phyloP scores from a whole-genome alignment of 1,140 invertebrate species.

The Platyscapa corneri region DNA sequence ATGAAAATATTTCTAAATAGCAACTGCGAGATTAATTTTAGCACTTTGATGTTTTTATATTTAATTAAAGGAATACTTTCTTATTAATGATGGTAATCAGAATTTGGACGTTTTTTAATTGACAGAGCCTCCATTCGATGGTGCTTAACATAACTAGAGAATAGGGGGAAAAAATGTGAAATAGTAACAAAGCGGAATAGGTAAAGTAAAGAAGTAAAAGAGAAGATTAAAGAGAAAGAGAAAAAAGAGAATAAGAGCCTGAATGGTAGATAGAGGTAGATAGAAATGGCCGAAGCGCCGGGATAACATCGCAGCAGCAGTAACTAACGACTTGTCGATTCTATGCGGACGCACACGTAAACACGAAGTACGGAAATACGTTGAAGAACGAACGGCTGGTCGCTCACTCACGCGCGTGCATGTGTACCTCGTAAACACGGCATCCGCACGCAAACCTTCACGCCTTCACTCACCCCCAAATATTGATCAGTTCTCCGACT shows the following conservation, averaged over 20 bases:
- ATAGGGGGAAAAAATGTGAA: not conserved
- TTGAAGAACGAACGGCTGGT: not conserved
- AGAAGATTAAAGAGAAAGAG: not conserved
- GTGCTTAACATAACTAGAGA: not conserved
- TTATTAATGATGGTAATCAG: not conserved
- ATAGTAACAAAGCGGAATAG: not conserved
- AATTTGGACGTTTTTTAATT: too few relatives aligned
- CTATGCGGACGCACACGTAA: not conserved
- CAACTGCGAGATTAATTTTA: too few relatives aligned
- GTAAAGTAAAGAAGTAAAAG: not conserved
- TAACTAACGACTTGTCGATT: constrained; percentile 40
- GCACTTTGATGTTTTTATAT: not conserved
- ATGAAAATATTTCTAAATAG: too few relatives aligned
- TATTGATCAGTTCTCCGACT: constrained; percentile 18
- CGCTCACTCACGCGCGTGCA: too few relatives aligned
- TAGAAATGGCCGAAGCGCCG: constrained; percentile 17
- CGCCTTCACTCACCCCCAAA: not conserved
- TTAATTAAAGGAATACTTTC: not conserved
- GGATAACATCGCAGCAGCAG: constrained; percentile 12
- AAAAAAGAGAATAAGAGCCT: not conserved
- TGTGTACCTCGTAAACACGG: not conserved
- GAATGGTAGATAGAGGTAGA: not conserved
- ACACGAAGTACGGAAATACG: constrained; percentile 7
- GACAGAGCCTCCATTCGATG: too few relatives aligned
- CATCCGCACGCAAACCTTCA: constrained; percentile 1